Percentiles rank a stretch among this genome's conserved stretches.
Conservation (phyloP, 2,888 invertebrate species). For the Oasisia sp. region DNA sequence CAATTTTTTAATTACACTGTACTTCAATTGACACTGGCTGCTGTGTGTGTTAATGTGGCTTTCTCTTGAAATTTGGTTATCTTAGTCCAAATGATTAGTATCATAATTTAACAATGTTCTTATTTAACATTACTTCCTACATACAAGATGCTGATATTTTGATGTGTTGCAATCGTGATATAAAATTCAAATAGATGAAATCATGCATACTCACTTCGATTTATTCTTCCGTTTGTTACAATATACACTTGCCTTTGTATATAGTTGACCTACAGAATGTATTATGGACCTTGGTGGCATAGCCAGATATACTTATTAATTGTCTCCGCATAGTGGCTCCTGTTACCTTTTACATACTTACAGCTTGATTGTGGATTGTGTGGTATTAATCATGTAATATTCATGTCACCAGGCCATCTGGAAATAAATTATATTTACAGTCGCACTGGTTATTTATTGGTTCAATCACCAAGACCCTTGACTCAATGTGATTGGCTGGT, state of each 20-base stretch:
- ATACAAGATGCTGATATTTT: background rate
- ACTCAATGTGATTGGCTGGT: background rate
- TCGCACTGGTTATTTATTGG: background rate
- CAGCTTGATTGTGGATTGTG: background rate
- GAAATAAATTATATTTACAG: constrained; percentile 17
- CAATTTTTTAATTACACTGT: background rate
- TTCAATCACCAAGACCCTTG: background rate
- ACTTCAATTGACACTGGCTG: background rate
- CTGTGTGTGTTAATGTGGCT: background rate
- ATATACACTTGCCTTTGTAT: constrained; percentile 17
- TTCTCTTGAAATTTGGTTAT: background rate
- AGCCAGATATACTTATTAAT: background rate
- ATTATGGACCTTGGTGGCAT: background rate
- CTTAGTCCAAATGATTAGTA: background rate
- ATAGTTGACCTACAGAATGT: background rate
- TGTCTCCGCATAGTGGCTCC: background rate
- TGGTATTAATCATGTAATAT: background rate
- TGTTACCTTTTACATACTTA: background rate
- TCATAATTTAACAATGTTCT: background rate
- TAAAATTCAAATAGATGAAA: background rate
- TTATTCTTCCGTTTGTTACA: background rate
- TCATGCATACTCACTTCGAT: background rate
- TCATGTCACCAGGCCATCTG: background rate
- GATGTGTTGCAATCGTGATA: background rate
- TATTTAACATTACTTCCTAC: background rate